Percentiles rank a stretch among this genome's conserved stretches.
These are phyloP conservation scores for Ferrisia virgata DNA, from an alignment of 2,888 invertebrate species.

Conservation along the genomic window DNA sequence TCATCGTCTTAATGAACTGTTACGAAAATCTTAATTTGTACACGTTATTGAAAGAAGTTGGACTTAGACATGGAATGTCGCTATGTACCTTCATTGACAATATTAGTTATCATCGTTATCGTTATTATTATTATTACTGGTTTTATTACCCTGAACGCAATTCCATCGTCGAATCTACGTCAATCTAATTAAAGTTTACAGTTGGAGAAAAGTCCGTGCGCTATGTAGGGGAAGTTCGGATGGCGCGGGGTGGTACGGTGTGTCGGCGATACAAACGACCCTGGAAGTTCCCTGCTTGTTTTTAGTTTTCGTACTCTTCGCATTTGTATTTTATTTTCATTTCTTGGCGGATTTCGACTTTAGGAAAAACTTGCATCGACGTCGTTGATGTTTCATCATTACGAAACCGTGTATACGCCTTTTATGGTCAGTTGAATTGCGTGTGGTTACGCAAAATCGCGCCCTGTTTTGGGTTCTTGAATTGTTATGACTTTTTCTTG, in stretches of 20 bases:
- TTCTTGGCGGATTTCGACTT: not conserved
- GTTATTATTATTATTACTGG: slow-evolving; percentile 2
- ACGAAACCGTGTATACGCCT: not conserved
- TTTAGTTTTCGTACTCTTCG: not conserved
- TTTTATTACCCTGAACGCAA: slow-evolving; percentile 24
- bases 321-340: not conserved
- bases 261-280: not conserved
- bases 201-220: not conserved
- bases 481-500: not conserved
- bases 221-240: not conserved
- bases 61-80: not conserved
- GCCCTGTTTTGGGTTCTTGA: not conserved
- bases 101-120: slow-evolving; percentile 1
- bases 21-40: not conserved
- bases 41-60: not conserved
- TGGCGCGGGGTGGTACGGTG: too few species aligned
- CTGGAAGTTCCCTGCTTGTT: not conserved
- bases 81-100: not conserved
- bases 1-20: not conserved
- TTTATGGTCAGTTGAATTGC: not conserved
- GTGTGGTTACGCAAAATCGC: not conserved
- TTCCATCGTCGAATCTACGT: slow-evolving; percentile 4
- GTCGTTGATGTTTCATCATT: not conserved
- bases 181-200: slow-evolving; percentile 23
- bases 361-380: not conserved